Evolutionary conservation across 2,113 vertebrate genomes (phyloP).

Genomic region (Butastur rufipennis): DNA sequence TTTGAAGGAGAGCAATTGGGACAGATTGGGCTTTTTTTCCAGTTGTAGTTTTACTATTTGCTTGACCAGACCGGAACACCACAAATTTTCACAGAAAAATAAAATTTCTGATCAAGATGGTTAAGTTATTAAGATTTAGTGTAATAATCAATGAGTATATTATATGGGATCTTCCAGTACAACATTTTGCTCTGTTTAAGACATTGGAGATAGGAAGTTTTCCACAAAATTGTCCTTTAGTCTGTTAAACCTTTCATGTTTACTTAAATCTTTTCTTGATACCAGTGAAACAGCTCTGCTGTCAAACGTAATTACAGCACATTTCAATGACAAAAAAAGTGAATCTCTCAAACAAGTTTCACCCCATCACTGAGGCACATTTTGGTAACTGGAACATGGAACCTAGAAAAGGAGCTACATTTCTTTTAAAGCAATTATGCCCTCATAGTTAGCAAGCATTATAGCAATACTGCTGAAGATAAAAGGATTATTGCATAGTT

Average conservation of each 20-base stretch:
- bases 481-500: neutral
- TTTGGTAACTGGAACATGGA: neutral
- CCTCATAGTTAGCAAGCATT: neutral
- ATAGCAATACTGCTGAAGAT: neutral
- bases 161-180: neutral
- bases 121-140: neutral
- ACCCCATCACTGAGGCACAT: neutral
- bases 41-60: neutral
- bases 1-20: neutral
- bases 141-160: neutral
- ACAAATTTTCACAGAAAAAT: neutral
- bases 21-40: neutral
- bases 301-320: neutral
- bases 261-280: neutral
- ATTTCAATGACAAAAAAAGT: neutral
- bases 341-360: neutral
- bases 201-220: neutral
- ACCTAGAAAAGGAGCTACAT: neutral
- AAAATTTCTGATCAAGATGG: neutral
- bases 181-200: neutral
- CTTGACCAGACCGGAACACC: neutral
- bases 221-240: conserved; percentile 11
- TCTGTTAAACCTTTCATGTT: neutral
- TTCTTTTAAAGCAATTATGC: neutral
- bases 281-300: neutral